Conservation (phyloP, 2,888 invertebrate genomes). For the Polymixis lichenea region DNA sequence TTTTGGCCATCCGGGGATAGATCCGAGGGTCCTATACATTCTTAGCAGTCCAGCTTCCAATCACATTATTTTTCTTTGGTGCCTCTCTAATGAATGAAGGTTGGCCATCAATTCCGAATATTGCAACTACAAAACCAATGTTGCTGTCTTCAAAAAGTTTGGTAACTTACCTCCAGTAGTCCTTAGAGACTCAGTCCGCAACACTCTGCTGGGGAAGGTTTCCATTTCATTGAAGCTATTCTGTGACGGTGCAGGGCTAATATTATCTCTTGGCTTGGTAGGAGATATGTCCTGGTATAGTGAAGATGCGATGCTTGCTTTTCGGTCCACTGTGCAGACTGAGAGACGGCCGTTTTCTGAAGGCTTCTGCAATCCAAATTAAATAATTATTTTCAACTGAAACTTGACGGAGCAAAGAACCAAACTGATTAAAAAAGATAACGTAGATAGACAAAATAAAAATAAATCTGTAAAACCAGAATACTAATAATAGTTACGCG, state of each 20-base stretch:
- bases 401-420: not conserved
- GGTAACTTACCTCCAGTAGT: slow-evolving; percentile 61
- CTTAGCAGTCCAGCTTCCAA: not conserved
- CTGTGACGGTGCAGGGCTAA: slow-evolving; percentile 86
- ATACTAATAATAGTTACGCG: too few species aligned
- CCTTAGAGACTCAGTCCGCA: slow-evolving; percentile 84
- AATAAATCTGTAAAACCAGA: too few species aligned
- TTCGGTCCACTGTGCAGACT: slow-evolving; percentile 86
- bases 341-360: slow-evolving; percentile 87
- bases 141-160: too few species aligned
- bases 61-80: too few species aligned
- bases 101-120: not conserved
- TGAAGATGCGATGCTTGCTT: slow-evolving; percentile 87
- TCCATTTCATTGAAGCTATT: slow-evolving; percentile 81
- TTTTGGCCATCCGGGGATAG: not conserved
- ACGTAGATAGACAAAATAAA: not conserved
- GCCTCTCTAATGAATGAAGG: not conserved
- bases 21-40: not conserved
- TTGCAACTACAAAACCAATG: not conserved
- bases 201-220: slow-evolving; percentile 73
- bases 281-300: slow-evolving; percentile 86
- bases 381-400: not conserved
- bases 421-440: not conserved
- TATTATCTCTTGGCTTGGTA: slow-evolving; percentile 80
- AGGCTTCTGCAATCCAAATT: slow-evolving; percentile 77